Base-by-base conservation (phyloP, 2,888 invertebrate species). In the Ellobium chinense region DNA sequence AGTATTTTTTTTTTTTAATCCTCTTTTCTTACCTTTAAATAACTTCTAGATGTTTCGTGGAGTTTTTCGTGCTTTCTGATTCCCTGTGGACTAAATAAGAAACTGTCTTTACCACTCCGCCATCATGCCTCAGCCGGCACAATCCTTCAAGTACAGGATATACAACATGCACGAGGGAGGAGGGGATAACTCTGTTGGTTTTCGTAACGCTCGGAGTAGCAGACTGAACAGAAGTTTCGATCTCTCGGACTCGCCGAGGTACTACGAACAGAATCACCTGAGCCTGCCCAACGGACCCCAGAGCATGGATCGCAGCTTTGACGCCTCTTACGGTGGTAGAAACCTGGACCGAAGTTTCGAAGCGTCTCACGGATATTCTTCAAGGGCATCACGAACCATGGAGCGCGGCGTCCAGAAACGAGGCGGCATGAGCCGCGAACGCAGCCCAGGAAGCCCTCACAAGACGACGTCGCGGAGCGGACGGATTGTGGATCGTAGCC, bases 131-230 rank as follows among this genome's bases (percentile, higher is more conserved):
- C 81, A 46, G 31, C 72, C 66, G 12, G 58, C 73, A 1, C 56
- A 46, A 27, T 69, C 81, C 9, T 77, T 66, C 72, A 77, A 58
- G 31, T 81, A 81, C 34, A 77, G 81, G 58, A 81, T 81, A 14
- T 77, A 77, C 56, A 81, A 77, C 60, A 39, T 36, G 36, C 65
- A 73, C 29, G 72, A 77, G 63, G 37, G 37, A 5, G 65, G 77
- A 1, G 65, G 7, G 31, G 18, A 75, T 14, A 63, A 18, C 18
- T 18, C 12, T 18, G 2, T 18, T 21, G 36, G 21, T 2, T n/a
- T n/a, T n/a, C 12, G 4, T 3, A 12, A 9, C 9, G 27, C 65
- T 31, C 46, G 46, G 46, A 27, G 65, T 12, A 31, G 36, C 24
- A 66, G 69, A 60, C 56, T 78, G 39, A 78, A 78, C 39, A 29